These are phyloP conservation scores for Gopherus evgoodei DNA, from an alignment of 2,113 vertebrate genomes.

Conservation along the genomic window DNA sequence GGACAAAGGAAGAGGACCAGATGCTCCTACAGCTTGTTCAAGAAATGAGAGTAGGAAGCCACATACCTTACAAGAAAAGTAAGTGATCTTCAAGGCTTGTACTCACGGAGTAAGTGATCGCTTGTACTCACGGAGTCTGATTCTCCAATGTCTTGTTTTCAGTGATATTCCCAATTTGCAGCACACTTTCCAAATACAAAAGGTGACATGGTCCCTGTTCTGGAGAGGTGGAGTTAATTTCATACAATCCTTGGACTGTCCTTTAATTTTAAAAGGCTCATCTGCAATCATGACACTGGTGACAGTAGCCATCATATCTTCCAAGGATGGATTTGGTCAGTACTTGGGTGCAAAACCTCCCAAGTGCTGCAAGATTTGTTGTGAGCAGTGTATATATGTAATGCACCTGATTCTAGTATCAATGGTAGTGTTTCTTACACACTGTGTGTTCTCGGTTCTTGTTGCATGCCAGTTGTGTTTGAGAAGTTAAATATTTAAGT, in stretches of 20 bases:
- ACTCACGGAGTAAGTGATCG: constrained; percentile 64
- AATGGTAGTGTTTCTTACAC: background rate
- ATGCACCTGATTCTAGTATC: background rate
- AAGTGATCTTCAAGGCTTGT: constrained; percentile 38
- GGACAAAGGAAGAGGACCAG: constrained; percentile 86
- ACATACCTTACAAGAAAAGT: constrained; percentile 94
- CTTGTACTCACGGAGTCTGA: background rate
- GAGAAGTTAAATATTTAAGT: background rate
- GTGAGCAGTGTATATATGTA: fast-evolving
- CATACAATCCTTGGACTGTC: background rate
- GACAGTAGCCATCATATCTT: background rate
- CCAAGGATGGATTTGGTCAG: background rate
- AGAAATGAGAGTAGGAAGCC: constrained; percentile 93
- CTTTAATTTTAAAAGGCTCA: background rate
- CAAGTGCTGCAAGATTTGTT: background rate
- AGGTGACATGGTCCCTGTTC: background rate
- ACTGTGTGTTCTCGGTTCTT: fast-evolving
- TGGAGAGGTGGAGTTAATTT: background rate
- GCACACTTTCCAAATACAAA: background rate
- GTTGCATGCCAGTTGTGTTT: no score
- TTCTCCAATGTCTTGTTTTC: background rate
- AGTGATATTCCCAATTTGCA: background rate
- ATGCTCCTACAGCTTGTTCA: constrained; percentile 86
- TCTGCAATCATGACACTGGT: fast-evolving
- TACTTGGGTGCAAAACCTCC: background rate